These are phyloP conservation scores for Lagodon rhomboides DNA, from an alignment of 2,797 vertebrate genomes.

Conservation along the genomic window DNA sequence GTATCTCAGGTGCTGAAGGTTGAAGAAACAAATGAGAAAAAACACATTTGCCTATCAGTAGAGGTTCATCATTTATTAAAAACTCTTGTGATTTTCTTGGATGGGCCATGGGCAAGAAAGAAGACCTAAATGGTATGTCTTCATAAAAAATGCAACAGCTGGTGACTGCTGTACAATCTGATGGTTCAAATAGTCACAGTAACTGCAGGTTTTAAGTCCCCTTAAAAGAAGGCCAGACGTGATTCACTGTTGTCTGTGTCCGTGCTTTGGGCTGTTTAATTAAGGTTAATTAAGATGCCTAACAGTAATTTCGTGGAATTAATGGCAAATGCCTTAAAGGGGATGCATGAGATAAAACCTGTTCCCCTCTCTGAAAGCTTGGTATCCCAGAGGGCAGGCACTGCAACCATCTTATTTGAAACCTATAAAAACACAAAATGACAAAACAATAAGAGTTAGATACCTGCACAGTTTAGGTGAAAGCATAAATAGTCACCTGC, in stretches of 20 bases:
- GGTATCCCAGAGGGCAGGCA: constrained; percentile 5
- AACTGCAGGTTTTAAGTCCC: background rate
- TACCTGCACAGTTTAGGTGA: background rate
- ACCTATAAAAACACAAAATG: background rate
- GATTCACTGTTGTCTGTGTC: constrained; percentile 2
- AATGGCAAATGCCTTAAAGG: constrained; percentile 10
- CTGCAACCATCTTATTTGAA: background rate
- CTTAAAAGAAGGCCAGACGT: background rate
- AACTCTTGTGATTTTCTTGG: no score
- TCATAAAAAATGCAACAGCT: background rate
- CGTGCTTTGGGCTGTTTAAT: constrained; percentile 20
- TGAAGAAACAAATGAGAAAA: no score
- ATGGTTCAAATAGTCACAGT: no score
- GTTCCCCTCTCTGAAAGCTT: background rate
- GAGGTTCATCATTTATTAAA: no score
- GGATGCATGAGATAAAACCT: constrained; percentile 16
- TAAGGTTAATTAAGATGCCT: constrained; percentile 9
- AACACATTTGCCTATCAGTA: no score
- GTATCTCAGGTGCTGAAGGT: no score
- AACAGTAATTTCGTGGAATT: constrained; percentile 41
- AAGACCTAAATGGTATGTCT: background rate
- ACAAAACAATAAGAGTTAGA: background rate
- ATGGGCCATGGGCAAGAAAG: background rate
- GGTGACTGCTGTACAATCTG: background rate
- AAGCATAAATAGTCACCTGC: background rate